Evolutionary conservation across 2,888 invertebrate species (phyloP).

Genomic region (Drosophila testacea): DNA sequence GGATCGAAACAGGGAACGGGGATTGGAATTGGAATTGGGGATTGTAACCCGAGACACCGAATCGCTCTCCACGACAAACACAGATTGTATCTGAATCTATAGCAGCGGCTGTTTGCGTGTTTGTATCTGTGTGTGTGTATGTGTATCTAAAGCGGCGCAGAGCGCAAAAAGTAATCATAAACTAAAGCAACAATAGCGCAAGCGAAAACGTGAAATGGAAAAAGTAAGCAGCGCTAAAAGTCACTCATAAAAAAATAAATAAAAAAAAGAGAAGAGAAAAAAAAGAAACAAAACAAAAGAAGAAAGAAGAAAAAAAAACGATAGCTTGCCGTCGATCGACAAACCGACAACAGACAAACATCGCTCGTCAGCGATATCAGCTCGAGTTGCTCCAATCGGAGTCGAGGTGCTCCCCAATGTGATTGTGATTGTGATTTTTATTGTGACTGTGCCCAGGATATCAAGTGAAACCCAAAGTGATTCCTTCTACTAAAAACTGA

Average conservation of each 20-base stretch:
- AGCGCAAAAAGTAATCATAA: constrained; percentile 73
- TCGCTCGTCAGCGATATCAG: constrained; percentile 43
- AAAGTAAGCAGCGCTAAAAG: constrained; percentile 53
- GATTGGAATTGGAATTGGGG: constrained; percentile 11
- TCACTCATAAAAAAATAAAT: constrained; percentile 45
- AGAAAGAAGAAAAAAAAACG: constrained; percentile 16
- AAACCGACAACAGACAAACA: constrained; percentile 40
- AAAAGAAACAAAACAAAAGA: constrained; percentile 17
- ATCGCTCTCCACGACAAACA: constrained; percentile 65
- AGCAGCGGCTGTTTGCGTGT: constrained; percentile 44
- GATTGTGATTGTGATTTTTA: constrained; percentile 26
- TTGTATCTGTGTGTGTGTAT: constrained; percentile 45
- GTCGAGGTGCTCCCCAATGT: constrained; percentile 9
- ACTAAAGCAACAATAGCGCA: constrained; percentile 61
- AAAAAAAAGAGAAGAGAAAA: constrained; percentile 21
- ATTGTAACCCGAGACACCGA: constrained; percentile 63
- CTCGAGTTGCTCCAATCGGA: constrained; percentile 21
- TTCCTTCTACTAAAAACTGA: constrained; percentile 3
- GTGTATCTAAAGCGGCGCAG: constrained; percentile 45
- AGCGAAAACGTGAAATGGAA: constrained; percentile 55
- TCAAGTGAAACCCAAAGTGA: constrained; percentile 27
- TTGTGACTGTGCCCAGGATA: constrained; percentile 30
- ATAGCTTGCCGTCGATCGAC: constrained; percentile 43
- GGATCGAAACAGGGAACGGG: constrained; percentile 32
- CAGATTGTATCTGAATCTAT: constrained; percentile 76